These are phyloP conservation scores for Galagoides demidoff DNA, from an alignment of 2,797 vertebrate genomes.

Conservation along the genomic window DNA sequence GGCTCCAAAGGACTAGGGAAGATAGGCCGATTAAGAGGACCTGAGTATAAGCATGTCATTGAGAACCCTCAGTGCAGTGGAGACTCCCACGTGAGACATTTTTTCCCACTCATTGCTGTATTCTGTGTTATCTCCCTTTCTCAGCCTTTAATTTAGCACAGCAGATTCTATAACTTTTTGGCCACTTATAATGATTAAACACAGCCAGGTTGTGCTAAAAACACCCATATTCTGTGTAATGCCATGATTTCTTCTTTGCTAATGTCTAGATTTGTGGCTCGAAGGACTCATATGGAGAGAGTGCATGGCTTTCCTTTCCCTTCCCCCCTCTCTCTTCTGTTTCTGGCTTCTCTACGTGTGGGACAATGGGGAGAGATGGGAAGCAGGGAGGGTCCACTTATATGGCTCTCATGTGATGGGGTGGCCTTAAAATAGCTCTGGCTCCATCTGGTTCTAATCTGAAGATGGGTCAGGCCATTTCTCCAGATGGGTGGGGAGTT, in stretches of 20 bases:
- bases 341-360: background rate
- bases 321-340: background rate
- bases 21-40: background rate
- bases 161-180: background rate
- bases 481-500: background rate
- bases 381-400: background rate
- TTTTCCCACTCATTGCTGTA: background rate
- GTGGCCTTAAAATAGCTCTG: background rate
- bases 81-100: background rate
- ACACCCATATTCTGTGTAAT: background rate
- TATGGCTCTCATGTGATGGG: background rate
- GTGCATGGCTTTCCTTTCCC: background rate
- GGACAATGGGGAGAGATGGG: background rate
- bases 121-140: background rate
- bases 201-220: background rate
- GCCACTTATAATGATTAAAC: background rate
- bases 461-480: background rate
- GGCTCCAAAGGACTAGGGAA: background rate
- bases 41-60: background rate
- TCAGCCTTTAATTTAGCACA: background rate
- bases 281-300: background rate
- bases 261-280: too few relatives aligned
- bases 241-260: background rate
- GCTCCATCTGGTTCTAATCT: background rate
- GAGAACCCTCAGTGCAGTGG: background rate